Percentiles rank a stretch among this genome's conserved stretches.
Conservation (phyloP, 2,888 invertebrate genomes). For the Cryptops parisi region DNA sequence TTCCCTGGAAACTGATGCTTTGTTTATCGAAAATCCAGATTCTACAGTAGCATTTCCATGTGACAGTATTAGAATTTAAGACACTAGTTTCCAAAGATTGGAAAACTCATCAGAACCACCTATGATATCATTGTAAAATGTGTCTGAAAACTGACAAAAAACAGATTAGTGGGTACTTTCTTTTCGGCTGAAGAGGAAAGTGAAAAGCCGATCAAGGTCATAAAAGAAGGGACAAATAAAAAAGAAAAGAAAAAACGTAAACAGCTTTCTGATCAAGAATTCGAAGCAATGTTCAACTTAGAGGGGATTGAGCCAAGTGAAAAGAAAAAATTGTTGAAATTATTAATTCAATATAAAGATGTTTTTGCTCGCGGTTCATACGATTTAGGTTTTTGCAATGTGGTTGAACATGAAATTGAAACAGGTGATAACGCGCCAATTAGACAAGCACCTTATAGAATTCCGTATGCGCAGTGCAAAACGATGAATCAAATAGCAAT, state of each 20-base stretch:
- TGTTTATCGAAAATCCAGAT: too few relatives aligned
- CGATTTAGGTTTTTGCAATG: neutral
- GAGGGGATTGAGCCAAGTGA: too few relatives aligned
- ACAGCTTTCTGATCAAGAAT: neutral
- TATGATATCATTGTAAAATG: too few relatives aligned
- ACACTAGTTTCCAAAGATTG: too few relatives aligned
- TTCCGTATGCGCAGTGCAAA: neutral
- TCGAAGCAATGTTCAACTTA: too few relatives aligned
- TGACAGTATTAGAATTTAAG: too few relatives aligned
- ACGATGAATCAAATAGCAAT: neutral
- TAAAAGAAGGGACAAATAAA: neutral
- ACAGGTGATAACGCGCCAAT: slow-evolving; percentile 3
- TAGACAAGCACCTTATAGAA: neutral
- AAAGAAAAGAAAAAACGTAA: neutral
- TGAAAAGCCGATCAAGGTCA: neutral
- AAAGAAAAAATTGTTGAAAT: neutral
- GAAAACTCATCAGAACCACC: too few relatives aligned
- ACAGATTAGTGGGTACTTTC: neutral
- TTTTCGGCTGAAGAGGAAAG: neutral
- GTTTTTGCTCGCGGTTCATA: neutral
- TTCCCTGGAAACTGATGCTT: too few relatives aligned
- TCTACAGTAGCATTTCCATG: too few relatives aligned
- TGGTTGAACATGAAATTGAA: slow-evolving; percentile 7
- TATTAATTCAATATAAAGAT: neutral
- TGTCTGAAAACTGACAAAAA: too few relatives aligned